These are phyloP conservation scores for Pyralis farinalis DNA, from an alignment of 2,888 invertebrate species.

Conservation along the genomic window DNA sequence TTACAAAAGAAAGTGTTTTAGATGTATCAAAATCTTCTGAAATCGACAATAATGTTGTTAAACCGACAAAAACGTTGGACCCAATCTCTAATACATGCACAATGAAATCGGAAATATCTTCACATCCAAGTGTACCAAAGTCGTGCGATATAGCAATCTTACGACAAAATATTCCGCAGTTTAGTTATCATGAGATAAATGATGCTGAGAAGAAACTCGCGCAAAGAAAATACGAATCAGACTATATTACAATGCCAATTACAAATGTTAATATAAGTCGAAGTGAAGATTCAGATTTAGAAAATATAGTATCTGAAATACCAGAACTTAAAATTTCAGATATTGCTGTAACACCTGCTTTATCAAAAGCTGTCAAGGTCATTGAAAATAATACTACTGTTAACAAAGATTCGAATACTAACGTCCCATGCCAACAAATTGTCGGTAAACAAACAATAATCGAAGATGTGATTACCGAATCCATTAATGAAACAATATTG, in stretches of 20 bases:
- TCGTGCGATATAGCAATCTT: slow-evolving; percentile 13
- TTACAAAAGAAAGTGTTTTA: background rate
- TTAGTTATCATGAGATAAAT: slow-evolving; percentile 41
- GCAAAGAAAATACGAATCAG: background rate
- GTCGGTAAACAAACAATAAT: too few relatives aligned
- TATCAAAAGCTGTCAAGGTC: background rate
- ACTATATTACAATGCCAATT: background rate
- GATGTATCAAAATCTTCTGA: too few relatives aligned
- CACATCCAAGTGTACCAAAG: too few relatives aligned
- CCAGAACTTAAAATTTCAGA: slow-evolving; percentile 6
- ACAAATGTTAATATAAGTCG: background rate
- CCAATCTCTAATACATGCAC: too few relatives aligned
- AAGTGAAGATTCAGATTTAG: background rate
- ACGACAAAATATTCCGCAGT: slow-evolving; percentile 36
- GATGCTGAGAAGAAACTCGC: slow-evolving; percentile 47
- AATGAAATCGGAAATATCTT: too few relatives aligned
- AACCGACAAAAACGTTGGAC: too few relatives aligned
- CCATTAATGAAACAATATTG: too few relatives aligned
- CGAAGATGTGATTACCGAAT: too few relatives aligned
- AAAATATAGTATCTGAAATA: background rate
- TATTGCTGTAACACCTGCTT: background rate
- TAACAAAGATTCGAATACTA: too few relatives aligned
- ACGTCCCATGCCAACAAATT: too few relatives aligned
- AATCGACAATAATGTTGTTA: too few relatives aligned
- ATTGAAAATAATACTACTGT: too few relatives aligned